These are phyloP conservation scores for Urophycis tenuis DNA, from an alignment of 2,797 vertebrate species.

Conservation along the genomic window DNA sequence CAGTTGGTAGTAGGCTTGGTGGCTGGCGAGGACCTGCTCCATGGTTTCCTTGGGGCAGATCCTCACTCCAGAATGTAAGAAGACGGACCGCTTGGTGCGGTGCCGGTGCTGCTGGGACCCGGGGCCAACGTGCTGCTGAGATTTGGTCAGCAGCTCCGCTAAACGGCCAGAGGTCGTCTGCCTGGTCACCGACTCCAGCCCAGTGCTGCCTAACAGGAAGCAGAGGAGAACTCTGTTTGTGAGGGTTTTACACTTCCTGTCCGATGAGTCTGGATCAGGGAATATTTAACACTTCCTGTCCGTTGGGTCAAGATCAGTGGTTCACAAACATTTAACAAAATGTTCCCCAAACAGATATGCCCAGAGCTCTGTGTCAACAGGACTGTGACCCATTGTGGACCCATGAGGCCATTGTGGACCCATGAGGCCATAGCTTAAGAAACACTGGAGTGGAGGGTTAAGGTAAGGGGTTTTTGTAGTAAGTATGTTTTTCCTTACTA, in stretches of 20 bases:
- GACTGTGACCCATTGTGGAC: too few relatives aligned
- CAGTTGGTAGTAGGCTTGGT: constrained; percentile 83
- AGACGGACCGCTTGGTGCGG: constrained; percentile 77
- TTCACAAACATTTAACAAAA: too few relatives aligned
- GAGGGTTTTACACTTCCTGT: neutral
- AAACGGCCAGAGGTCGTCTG: neutral
- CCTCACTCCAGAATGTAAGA: constrained; percentile 78
- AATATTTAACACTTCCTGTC: too few relatives aligned
- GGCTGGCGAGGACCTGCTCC: constrained; percentile 78
- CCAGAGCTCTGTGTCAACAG: too few relatives aligned
- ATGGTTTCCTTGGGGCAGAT: constrained; percentile 84
- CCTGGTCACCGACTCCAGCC: constrained; percentile 42
- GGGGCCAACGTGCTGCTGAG: neutral
- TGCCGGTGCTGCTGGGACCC: constrained; percentile 50
- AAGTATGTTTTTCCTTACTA: neutral
- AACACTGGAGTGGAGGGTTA: neutral
- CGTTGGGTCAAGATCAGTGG: too few relatives aligned
- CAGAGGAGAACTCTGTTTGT: neutral
- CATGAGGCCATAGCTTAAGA: neutral
- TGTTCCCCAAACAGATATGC: too few relatives aligned
- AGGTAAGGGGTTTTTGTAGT: neutral
- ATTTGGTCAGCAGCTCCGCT: neutral
- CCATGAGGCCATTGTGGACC: too few relatives aligned
- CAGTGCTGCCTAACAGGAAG: constrained; percentile 44
- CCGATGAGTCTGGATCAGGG: neutral